phyloP scores from a whole-genome alignment of 2,113 vertebrate genomes.

The Aptenodytes forsteri region DNA sequence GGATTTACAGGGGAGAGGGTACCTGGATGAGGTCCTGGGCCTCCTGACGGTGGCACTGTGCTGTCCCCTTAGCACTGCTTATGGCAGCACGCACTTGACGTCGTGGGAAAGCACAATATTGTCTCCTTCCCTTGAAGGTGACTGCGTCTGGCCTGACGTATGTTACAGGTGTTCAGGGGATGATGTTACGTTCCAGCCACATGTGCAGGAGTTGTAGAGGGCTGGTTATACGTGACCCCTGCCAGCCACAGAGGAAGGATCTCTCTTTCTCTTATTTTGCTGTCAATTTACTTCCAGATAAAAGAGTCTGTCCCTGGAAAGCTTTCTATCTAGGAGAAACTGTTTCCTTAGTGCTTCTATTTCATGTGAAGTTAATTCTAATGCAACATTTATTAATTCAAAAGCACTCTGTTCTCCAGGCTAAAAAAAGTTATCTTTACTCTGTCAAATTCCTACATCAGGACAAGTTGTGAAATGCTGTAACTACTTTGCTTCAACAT shows the following conservation, averaged over 20 bases:
- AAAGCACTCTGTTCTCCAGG: constrained; percentile 35
- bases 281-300: not conserved
- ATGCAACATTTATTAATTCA: constrained; percentile 59
- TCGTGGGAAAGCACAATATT: accelerated
- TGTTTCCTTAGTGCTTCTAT: not conserved
- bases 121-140: not conserved
- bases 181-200: not conserved
- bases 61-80: not conserved
- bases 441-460: constrained; percentile 26
- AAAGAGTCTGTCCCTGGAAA: constrained; percentile 7
- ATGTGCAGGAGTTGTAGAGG: not conserved
- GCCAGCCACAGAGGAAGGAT: not conserved
- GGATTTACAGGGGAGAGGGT: not conserved
- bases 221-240: not conserved
- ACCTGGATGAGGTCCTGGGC: not conserved
- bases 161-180: accelerated
- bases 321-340: not conserved
- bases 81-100: accelerated
- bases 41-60: not conserved
- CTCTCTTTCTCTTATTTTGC: not conserved
- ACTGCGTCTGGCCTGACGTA: accelerated
- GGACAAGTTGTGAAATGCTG: constrained; percentile 35
- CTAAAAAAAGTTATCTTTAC: constrained; percentile 19
- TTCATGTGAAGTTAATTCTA: constrained; percentile 57
- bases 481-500: not conserved